Evolutionary conservation across 1,140 invertebrate genomes (phyloP).

Genomic region (Lamellibrachia luymesi): DNA sequence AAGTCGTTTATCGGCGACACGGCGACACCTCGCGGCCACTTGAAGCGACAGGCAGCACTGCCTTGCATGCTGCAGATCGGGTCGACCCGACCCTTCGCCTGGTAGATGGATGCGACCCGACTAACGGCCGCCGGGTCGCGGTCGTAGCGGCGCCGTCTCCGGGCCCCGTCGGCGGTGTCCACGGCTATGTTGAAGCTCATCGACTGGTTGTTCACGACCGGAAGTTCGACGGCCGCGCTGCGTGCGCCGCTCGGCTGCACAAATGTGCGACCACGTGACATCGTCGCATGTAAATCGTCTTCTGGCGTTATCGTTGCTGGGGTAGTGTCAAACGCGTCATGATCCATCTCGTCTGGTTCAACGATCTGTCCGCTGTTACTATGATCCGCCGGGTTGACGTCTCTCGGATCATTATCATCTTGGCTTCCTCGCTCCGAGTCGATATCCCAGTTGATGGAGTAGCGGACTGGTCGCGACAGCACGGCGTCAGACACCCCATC

Average conservation of each 20-base stretch:
- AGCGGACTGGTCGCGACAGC: too few relatives aligned
- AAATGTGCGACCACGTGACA: neutral
- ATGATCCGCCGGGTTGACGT: neutral
- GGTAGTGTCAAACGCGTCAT: neutral
- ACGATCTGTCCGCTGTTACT: neutral
- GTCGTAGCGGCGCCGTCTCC: neutral
- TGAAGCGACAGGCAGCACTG: constrained; percentile 51
- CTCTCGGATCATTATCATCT: neutral
- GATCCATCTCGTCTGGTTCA: neutral
- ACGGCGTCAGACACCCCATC: neutral
- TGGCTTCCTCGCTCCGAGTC: too few relatives aligned
- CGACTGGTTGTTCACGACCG: constrained; percentile 4
- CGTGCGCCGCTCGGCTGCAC: neutral
- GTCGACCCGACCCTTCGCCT: neutral
- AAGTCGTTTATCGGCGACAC: constrained; percentile 51
- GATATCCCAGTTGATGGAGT: too few relatives aligned
- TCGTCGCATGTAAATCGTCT: neutral
- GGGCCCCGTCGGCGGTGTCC: neutral
- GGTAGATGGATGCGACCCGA: neutral
- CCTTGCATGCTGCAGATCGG: neutral
- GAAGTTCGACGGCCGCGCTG: neutral
- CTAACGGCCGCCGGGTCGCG: neutral
- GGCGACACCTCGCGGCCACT: constrained; percentile 21
- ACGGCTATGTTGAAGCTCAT: neutral
- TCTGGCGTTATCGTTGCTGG: neutral